Conservation (phyloP, 2,888 invertebrate genomes). For the Euplagia quadripunctaria region DNA sequence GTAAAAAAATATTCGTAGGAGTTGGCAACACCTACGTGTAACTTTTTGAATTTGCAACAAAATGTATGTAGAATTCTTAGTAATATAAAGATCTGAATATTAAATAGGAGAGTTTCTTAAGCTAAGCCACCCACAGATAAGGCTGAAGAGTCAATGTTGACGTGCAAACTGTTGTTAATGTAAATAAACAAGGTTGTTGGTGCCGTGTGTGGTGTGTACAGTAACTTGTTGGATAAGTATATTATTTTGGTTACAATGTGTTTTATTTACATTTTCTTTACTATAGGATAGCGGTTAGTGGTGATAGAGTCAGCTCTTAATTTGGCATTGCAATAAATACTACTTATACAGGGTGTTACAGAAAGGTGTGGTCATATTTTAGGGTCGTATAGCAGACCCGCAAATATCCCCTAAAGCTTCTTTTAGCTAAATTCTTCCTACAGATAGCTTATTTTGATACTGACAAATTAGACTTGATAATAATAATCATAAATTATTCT, state of each 20-base stretch:
- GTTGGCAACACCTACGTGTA: no score
- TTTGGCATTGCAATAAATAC: no score
- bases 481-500: no score
- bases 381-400: no score
- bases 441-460: no score
- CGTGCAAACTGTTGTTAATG: constrained; percentile 17
- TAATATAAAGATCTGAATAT: background rate
- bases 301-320: no score
- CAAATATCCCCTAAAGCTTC: no score
- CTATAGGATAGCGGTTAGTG: background rate
- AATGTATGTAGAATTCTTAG: background rate
- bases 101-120: background rate
- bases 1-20: background rate
- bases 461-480: no score
- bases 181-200: constrained; percentile 15
- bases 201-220: constrained; percentile 20
- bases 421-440: no score
- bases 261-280: constrained; percentile 55
- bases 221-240: constrained; percentile 73
- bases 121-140: background rate
- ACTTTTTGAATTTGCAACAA: background rate
- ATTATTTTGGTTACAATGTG: constrained; percentile 76
- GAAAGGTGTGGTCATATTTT: no score
- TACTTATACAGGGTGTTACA: no score
- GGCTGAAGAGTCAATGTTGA: constrained; percentile 1